Conservation (phyloP, 2,113 vertebrate species). For the Mesoclemmys tuberculata region DNA sequence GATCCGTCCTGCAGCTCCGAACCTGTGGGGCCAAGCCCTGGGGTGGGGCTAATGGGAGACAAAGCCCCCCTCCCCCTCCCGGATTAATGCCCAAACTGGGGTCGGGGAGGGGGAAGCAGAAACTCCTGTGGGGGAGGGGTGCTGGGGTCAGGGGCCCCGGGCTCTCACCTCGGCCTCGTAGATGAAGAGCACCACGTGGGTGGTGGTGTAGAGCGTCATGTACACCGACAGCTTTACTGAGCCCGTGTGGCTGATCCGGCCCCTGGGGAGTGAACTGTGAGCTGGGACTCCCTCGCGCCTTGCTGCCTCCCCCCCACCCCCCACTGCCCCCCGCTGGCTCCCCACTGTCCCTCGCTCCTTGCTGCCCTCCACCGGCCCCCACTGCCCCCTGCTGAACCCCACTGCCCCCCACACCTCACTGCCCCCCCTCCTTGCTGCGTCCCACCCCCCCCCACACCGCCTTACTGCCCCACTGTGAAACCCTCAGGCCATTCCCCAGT, state of each 20-base stretch:
- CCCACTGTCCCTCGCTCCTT: neutral
- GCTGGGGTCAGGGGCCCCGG: neutral
- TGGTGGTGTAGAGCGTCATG: conserved; percentile 94
- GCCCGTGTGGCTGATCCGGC: conserved; percentile 92
- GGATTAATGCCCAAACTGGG: too few relatives aligned
- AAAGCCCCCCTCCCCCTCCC: too few relatives aligned
- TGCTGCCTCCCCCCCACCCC: neutral
- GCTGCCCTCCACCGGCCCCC: neutral
- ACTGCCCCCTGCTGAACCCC: neutral
- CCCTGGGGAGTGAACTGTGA: conserved; percentile 73
- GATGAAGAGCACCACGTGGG: conserved; percentile 91
- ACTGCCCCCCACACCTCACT: neutral
- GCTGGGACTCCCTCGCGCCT: neutral
- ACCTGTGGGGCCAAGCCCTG: too few relatives aligned
- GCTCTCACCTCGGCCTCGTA: conserved; percentile 89
- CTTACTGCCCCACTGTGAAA: too few relatives aligned
- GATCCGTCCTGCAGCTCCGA: too few relatives aligned
- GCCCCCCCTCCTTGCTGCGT: too few relatives aligned
- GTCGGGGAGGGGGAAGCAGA: too few relatives aligned
- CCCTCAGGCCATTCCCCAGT: neutral
- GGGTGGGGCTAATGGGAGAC: too few relatives aligned
- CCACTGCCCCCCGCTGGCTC: neutral
- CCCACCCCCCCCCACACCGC: neutral
- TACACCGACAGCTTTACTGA: conserved; percentile 93
- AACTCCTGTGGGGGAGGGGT: neutral